phyloP scores from a whole-genome alignment of 2,797 vertebrate genomes.

The Sebastolobus altivelis region DNA sequence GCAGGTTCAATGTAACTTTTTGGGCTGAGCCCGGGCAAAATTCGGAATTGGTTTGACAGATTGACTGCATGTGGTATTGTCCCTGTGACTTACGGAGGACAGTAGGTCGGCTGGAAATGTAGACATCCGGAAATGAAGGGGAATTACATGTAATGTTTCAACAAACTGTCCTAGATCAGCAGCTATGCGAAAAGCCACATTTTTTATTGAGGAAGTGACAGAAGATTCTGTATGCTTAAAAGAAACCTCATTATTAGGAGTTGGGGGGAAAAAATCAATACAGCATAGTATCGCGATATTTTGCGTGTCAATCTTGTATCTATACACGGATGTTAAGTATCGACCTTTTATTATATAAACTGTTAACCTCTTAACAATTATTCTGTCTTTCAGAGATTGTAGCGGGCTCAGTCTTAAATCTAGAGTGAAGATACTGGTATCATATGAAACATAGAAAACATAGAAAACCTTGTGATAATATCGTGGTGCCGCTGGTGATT shows the following conservation, averaged over 20 bases:
- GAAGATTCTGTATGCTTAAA: constrained; percentile 29
- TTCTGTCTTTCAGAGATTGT: not conserved
- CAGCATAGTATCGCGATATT: not conserved
- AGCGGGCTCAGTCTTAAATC: not conserved
- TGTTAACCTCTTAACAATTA: not conserved
- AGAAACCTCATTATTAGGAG: constrained; percentile 27
- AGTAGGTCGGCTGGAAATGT: constrained; percentile 60
- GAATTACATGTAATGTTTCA: constrained; percentile 67
- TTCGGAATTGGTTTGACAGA: constrained; percentile 79
- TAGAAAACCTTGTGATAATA: not conserved
- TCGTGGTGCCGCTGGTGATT: not conserved
- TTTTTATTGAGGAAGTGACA: constrained; percentile 47
- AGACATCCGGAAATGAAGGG: constrained; percentile 71
- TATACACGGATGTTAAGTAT: not conserved
- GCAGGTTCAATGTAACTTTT: constrained; percentile 78
- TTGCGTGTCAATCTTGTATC: not conserved
- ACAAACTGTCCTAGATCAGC: constrained; percentile 49
- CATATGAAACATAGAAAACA: not conserved
- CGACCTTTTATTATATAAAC: not conserved
- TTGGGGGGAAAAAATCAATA: too few species aligned
- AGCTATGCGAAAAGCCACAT: constrained; percentile 25
- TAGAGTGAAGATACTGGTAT: too few species aligned
- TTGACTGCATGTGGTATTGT: constrained; percentile 76
- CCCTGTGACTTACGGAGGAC: constrained; percentile 66
- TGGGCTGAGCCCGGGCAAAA: constrained; percentile 75